Evolutionary conservation across 2,113 vertebrate species (phyloP).

Genomic region (Rafetus swinhoei): DNA sequence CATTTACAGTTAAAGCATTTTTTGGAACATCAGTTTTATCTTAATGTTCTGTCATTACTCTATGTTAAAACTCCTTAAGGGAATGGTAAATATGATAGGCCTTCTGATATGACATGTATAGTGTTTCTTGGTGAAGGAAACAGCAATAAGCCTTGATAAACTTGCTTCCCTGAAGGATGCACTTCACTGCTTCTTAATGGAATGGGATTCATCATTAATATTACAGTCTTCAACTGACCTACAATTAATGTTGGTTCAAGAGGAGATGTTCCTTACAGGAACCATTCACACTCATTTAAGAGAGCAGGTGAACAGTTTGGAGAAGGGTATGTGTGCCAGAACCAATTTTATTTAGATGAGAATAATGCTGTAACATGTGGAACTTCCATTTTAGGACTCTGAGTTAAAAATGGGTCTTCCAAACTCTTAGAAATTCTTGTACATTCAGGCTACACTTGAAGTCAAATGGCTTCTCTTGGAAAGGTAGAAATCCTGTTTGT

Average conservation of each 20-base stretch:
- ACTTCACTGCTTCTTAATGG: background rate
- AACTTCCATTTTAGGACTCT: background rate
- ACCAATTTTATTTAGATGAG: background rate
- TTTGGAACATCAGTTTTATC: background rate
- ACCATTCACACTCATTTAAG: background rate
- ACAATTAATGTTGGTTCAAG: background rate
- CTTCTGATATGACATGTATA: background rate
- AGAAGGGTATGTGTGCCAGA: background rate
- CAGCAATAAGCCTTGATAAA: background rate
- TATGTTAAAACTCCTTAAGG: background rate
- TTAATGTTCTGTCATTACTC: background rate
- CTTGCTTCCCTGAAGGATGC: background rate
- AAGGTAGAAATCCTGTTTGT: background rate
- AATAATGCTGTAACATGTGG: background rate
- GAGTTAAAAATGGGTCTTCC: background rate
- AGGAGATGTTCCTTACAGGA: background rate
- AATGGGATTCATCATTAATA: background rate
- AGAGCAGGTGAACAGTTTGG: background rate
- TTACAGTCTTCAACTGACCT: background rate
- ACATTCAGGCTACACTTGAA: background rate
- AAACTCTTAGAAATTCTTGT: background rate
- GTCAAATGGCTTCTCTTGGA: background rate
- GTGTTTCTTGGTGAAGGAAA: background rate
- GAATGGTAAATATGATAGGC: background rate
- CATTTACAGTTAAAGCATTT: background rate